These are phyloP conservation scores for Poecilus cupreus DNA, from an alignment of 2,888 invertebrate species.

Conservation along the genomic window DNA sequence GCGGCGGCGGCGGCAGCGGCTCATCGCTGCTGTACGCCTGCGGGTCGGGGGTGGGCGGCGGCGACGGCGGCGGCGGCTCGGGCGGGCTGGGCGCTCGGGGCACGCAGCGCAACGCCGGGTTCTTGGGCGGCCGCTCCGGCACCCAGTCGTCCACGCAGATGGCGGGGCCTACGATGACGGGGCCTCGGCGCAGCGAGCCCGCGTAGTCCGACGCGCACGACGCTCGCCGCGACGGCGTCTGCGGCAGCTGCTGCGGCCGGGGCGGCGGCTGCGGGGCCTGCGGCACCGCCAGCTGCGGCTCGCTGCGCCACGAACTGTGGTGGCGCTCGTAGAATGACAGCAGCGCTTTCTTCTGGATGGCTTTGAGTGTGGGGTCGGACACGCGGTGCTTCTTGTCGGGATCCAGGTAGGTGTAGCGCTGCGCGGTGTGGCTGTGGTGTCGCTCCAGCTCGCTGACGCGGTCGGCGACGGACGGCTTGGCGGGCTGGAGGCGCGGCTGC, in stretches of 20 bases:
- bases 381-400: conserved; percentile 84
- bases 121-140: conserved; percentile 86
- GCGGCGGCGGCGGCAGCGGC: conserved; percentile 79
- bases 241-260: conserved; percentile 68
- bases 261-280: conserved; percentile 63
- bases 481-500: conserved; percentile 68
- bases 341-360: conserved; percentile 88
- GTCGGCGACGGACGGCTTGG: conserved; percentile 74
- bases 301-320: conserved; percentile 77
- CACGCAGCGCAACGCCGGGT: conserved; percentile 77
- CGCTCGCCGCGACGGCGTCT: conserved; percentile 76
- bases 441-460: conserved; percentile 80
- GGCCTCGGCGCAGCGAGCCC: conserved; percentile 73
- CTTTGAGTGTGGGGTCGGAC: conserved; percentile 84
- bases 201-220: conserved; percentile 83
- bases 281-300: conserved; percentile 73
- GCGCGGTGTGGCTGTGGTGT: conserved; percentile 79
- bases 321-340: conserved; percentile 88
- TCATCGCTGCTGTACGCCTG: conserved; percentile 77
- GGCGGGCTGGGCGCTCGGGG: conserved; percentile 69
- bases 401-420: conserved; percentile 81
- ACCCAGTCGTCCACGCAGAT: conserved; percentile 82
- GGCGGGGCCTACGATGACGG: conserved; percentile 78
- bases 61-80: conserved; percentile 77
- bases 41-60: conserved; percentile 77